Percentiles rank a stretch among this genome's conserved stretches.
Evolutionary conservation across 1,140 invertebrate species (phyloP).

Genomic region (Vanessa atalanta): DNA sequence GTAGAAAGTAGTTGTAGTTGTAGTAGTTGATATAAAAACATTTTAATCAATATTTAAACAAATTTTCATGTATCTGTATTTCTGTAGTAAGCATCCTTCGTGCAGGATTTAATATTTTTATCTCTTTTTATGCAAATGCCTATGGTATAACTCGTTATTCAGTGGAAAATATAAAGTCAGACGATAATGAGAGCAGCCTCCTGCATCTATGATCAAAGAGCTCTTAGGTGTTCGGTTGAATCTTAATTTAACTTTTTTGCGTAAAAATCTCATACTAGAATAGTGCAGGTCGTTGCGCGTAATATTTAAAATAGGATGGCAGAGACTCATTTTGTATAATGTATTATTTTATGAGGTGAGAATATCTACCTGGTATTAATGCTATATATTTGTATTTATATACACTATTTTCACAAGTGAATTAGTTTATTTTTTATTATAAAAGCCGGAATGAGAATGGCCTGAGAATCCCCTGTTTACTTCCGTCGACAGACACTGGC

Average conservation of each 20-base stretch:
- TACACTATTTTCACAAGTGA: no score
- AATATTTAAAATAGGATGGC: not conserved
- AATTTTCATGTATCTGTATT: not conserved
- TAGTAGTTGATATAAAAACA: no score
- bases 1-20: no score
- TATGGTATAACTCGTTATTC: slow-evolving; percentile 18
- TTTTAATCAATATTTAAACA: not conserved
- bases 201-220: slow-evolving; percentile 34
- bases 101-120: slow-evolving; percentile 21
- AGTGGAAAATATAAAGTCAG: slow-evolving; percentile 17
- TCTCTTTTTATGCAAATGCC: slow-evolving; percentile 24
- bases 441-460: no score
- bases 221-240: slow-evolving; percentile 32
- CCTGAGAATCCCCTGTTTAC: no score
- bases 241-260: slow-evolving; percentile 18
- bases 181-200: slow-evolving; percentile 26
- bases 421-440: no score
- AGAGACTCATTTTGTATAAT: not conserved
- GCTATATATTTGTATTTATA: no score
- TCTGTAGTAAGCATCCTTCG: not conserved
- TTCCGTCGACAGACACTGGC: no score
- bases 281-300: not conserved
- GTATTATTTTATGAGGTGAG: not conserved
- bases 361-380: no score
- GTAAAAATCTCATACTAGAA: not conserved